These are phyloP conservation scores for Plodia interpunctella DNA, from an alignment of 1,140 invertebrate species.

Conservation along the genomic window DNA sequence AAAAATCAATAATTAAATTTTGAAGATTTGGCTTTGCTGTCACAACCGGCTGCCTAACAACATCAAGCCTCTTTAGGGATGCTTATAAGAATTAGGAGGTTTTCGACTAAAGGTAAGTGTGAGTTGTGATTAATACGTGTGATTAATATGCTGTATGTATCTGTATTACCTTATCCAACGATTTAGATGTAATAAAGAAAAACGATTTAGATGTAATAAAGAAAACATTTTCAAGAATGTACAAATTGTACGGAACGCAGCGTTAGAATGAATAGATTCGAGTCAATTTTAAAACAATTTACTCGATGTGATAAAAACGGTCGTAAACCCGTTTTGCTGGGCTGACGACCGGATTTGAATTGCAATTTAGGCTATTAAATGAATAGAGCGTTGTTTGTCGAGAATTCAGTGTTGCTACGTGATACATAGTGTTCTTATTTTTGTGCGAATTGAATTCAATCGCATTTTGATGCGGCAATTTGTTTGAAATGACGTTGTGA, in stretches of 20 bases:
- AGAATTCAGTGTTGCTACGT: neutral
- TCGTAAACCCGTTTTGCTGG: neutral
- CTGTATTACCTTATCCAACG: no score
- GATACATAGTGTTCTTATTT: neutral
- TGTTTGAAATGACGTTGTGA: no score
- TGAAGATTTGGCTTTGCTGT: no score
- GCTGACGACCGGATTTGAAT: neutral
- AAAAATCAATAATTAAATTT: no score
- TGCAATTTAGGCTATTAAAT: slow-evolving; percentile 3
- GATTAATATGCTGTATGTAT: no score
- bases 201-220: neutral
- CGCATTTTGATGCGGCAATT: neutral
- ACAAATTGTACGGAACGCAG: neutral
- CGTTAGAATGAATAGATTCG: neutral
- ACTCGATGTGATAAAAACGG: neutral
- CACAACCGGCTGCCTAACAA: no score
- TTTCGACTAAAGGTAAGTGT: no score
- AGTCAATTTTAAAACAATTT: slow-evolving; percentile 5
- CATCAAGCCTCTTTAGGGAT: neutral
- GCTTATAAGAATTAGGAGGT: no score
- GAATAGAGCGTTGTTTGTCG: slow-evolving; percentile 2
- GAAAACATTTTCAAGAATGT: neutral
- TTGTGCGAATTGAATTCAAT: neutral
- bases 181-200: no score
- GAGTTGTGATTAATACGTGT: no score